These are phyloP conservation scores for Grammomys dolichurus DNA, from an alignment of 2,113 vertebrate genomes.

Conservation along the genomic window DNA sequence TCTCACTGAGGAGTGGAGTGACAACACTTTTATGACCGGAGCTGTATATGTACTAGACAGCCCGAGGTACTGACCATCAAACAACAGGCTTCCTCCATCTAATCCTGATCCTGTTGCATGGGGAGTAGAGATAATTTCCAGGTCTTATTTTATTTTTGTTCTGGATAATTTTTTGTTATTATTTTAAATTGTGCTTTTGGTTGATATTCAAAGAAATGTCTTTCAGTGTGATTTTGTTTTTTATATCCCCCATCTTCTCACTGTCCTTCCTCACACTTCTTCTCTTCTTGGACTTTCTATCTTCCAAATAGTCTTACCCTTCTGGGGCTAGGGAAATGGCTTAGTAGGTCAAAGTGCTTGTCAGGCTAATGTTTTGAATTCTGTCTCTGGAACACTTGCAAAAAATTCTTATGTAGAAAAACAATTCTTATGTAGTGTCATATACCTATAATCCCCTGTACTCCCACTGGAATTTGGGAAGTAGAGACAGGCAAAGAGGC, in stretches of 20 bases:
- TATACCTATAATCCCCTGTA: too few relatives aligned
- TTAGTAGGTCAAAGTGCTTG: not conserved
- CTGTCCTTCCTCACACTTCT: not conserved
- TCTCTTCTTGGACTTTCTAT: not conserved
- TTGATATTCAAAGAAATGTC: not conserved
- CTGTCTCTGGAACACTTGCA: not conserved
- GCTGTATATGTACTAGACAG: not conserved
- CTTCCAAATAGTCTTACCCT: not conserved
- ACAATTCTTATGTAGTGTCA: not conserved
- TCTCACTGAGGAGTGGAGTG: not conserved
- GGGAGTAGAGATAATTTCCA: not conserved
- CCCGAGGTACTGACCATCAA: not conserved
- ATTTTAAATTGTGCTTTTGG: not conserved
- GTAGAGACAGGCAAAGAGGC: not conserved
- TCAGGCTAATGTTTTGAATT: not conserved
- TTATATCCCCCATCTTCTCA: not conserved
- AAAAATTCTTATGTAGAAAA: too few relatives aligned
- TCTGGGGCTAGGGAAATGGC: not conserved
- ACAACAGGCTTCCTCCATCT: not conserved
- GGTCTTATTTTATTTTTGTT: not conserved
- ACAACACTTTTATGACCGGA: not conserved
- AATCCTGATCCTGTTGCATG: slow-evolving; percentile 33
- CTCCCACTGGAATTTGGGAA: not conserved
- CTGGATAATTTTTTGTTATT: not conserved
- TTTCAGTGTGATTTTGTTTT: not conserved